Evolutionary conservation across 92 coral and sea anemone genomes (phyloP).

Genomic region (Pocillopora meandrina): DNA sequence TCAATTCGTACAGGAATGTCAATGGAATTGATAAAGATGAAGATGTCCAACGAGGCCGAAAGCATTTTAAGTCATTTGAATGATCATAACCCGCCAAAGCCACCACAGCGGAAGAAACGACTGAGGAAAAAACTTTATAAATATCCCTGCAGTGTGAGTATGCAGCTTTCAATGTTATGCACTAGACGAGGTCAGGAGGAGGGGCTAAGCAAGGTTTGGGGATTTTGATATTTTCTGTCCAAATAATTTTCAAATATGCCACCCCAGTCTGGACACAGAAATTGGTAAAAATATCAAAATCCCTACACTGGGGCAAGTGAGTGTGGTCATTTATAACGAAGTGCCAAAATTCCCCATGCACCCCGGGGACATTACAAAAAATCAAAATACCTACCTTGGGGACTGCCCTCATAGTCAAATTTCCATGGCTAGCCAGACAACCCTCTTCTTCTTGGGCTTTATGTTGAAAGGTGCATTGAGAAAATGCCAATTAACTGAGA

Average conservation of each 20-base stretch:
- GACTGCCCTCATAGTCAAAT: too few species aligned
- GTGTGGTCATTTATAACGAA: too few species aligned
- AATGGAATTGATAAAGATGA: conserved; percentile 11
- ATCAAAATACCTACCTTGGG: too few species aligned
- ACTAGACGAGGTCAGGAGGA: background rate
- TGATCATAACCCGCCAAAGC: background rate
- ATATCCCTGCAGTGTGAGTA: background rate
- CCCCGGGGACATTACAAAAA: too few species aligned
- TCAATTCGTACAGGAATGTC: background rate
- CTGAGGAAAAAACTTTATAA: background rate
- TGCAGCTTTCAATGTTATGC: background rate
- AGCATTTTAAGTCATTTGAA: conserved; percentile 6
- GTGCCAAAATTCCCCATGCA: too few species aligned
- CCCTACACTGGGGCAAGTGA: too few species aligned
- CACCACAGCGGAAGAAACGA: background rate
- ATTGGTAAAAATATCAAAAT: too few species aligned
- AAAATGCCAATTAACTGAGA: too few species aligned
- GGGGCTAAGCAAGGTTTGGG: background rate
- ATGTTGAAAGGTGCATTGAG: too few species aligned
- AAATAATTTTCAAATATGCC: background rate
- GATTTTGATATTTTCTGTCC: background rate
- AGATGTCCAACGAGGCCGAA: conserved; percentile 3
- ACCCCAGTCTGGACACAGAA: background rate
- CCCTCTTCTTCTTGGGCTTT: too few species aligned
- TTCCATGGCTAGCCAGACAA: too few species aligned